A percentile compares a stretch with the other conserved stretches of the same genome.
These are phyloP conservation scores for Perca flavescens DNA, from an alignment of 2,113 vertebrate genomes.

Conservation along the genomic window DNA sequence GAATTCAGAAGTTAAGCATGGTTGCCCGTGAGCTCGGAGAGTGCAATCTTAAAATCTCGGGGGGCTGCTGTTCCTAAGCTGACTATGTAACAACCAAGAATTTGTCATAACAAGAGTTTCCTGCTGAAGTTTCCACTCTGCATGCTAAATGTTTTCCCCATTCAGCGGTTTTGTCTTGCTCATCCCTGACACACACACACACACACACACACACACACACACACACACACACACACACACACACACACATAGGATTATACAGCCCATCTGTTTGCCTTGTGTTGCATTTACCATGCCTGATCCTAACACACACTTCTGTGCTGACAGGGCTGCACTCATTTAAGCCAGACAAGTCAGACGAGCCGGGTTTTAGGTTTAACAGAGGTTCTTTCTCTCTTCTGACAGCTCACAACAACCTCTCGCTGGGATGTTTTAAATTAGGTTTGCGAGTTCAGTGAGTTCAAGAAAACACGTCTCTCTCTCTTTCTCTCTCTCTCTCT, in stretches of 20 bases:
- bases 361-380: slow-evolving; percentile 33
- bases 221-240: slow-evolving; percentile 36
- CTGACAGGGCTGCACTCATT: slow-evolving; percentile 8
- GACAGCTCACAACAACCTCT: slow-evolving; percentile 28
- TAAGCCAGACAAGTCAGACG: not conserved
- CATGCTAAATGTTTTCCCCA: slow-evolving; percentile 33
- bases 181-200: slow-evolving; percentile 53
- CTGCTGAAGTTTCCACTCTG: slow-evolving; percentile 40
- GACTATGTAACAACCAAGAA: slow-evolving; percentile 36
- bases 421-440: slow-evolving; percentile 32
- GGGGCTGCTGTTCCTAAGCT: slow-evolving; percentile 9
- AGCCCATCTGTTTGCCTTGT: slow-evolving; percentile 36
- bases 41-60: slow-evolving; percentile 18
- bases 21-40: slow-evolving; percentile 2
- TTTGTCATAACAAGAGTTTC: slow-evolving; percentile 21
- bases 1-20: slow-evolving; percentile 16
- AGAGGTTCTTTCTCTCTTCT: slow-evolving; percentile 17
- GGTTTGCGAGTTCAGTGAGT: slow-evolving; percentile 45
- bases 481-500: too few species aligned
- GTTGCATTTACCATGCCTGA: slow-evolving; percentile 18
- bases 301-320: not conserved
- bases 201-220: slow-evolving; percentile 55
- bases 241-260: slow-evolving; percentile 60
- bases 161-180: slow-evolving; percentile 52
- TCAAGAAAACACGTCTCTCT: slow-evolving; percentile 1